phyloP scores from a whole-genome alignment of 64 coral and sea anemone species.

The Hydrozoanthus tunicans region DNA sequence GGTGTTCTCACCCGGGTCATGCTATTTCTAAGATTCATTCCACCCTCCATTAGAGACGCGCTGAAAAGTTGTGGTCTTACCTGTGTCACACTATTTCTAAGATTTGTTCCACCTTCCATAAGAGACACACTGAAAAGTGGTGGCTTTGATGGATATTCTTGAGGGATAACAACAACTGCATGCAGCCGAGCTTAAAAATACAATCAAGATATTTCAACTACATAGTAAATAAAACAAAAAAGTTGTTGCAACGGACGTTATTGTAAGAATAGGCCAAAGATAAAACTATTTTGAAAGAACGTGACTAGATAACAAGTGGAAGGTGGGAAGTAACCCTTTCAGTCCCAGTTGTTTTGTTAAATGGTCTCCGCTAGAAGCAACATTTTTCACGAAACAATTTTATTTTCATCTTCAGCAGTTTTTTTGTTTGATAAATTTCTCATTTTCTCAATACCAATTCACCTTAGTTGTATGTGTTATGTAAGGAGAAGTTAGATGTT shows the following conservation, averaged over 20 bases:
- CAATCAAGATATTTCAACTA: not conserved
- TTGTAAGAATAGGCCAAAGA: conserved; percentile 10
- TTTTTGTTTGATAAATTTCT: too few relatives aligned
- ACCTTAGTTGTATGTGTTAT: too few relatives aligned
- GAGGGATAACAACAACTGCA: conserved; percentile 63
- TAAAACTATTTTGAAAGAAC: not conserved
- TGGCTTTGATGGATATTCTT: conserved; percentile 83
- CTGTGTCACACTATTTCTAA: conserved; percentile 37
- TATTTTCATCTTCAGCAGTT: too few relatives aligned
- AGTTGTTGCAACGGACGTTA: not conserved
- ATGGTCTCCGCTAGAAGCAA: not conserved
- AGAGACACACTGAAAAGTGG: conserved; percentile 71
- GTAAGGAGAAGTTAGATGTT: too few relatives aligned
- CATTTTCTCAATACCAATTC: too few relatives aligned
- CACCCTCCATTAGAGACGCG: not conserved
- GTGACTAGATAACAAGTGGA: conserved; percentile 10
- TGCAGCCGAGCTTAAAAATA: conserved; percentile 64
- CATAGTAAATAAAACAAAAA: not conserved
- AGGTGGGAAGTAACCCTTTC: conserved; percentile 6
- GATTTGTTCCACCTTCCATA: conserved; percentile 32
- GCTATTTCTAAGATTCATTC: not conserved
- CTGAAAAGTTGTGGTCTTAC: conserved; percentile 1
- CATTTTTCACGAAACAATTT: not conserved
- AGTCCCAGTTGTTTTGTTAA: not conserved
- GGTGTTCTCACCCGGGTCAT: too few relatives aligned